Percentiles rank a stretch among this genome's conserved stretches.
Conservation (phyloP, 2,888 invertebrate genomes). For the Phyto melanocephala region DNA sequence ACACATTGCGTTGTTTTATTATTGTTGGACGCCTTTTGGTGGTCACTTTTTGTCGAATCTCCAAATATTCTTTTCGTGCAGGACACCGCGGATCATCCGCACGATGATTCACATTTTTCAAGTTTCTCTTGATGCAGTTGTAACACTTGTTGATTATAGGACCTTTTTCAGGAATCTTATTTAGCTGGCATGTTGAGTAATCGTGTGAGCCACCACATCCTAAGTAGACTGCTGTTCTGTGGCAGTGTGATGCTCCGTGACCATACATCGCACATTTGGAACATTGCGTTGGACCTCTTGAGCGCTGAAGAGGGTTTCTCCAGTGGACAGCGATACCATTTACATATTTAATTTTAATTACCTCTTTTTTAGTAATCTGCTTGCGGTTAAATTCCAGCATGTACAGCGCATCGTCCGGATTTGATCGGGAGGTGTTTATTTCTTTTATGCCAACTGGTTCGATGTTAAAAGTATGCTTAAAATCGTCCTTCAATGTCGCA, state of each 20-base stretch:
- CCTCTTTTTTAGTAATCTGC: not conserved
- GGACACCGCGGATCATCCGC: constrained; percentile 1
- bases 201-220: not conserved
- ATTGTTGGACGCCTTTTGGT: not conserved
- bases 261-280: not conserved
- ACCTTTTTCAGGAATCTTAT: not conserved
- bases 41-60: not conserved
- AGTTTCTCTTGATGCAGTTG: constrained; percentile 1
- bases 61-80: not conserved
- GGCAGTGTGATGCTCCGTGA: not conserved
- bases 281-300: not conserved
- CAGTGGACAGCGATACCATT: not conserved
- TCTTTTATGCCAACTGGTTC: not conserved
- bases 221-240: not conserved
- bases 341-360: not conserved
- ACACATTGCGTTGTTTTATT: not conserved
- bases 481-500: not conserved
- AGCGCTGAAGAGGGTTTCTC: not conserved
- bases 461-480: not conserved
- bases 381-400: not conserved
- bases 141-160: constrained; percentile 4
- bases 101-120: constrained; percentile 3
- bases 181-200: not conserved
- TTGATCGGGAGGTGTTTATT: not conserved
- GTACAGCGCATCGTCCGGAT: not conserved